phyloP scores from a whole-genome alignment of 1,140 invertebrate genomes.

The Polypedilum pembai region DNA sequence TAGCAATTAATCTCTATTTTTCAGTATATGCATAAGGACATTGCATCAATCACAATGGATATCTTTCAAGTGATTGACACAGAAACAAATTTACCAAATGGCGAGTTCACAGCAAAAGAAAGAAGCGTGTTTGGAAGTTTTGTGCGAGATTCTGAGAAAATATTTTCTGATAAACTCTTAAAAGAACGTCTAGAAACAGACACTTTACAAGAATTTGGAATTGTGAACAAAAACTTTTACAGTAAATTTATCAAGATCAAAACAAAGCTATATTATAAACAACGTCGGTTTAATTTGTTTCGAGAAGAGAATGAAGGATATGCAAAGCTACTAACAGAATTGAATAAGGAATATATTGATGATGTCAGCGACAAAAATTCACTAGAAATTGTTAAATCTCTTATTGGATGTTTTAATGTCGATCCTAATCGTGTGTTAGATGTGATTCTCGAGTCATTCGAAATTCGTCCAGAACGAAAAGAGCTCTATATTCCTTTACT shows the following conservation, averaged over 20 bases:
- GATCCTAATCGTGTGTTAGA: slow-evolving; percentile 98
- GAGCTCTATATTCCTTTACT: slow-evolving; percentile 77
- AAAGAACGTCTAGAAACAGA: slow-evolving; percentile 92
- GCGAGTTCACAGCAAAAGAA: slow-evolving; percentile 55
- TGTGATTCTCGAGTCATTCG: slow-evolving; percentile 94
- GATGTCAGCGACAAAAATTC: slow-evolving; percentile 53
- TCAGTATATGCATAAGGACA: slow-evolving; percentile 62
- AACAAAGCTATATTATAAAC: slow-evolving; percentile 97
- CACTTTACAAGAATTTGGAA: slow-evolving; percentile 82
- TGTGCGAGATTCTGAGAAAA: slow-evolving; percentile 68
- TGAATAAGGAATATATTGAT: slow-evolving; percentile 78
- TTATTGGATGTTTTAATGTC: slow-evolving; percentile 97
- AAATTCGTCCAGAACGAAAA: slow-evolving; percentile 69
- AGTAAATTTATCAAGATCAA: slow-evolving; percentile 97
- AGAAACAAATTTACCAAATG: slow-evolving; percentile 52
- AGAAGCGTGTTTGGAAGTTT: slow-evolving; percentile 67
- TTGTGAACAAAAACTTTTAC: slow-evolving; percentile 86
- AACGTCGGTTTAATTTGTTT: slow-evolving; percentile 97
- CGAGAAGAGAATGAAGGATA: slow-evolving; percentile 99
- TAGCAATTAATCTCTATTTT: slow-evolving; percentile 38
- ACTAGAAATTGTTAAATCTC: slow-evolving; percentile 81
- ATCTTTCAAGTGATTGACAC: slow-evolving; percentile 71
- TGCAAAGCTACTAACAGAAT: slow-evolving; percentile 92
- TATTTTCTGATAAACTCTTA: slow-evolving; percentile 74
- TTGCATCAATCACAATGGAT: slow-evolving; percentile 69